Evolutionary conservation across 2,888 invertebrate genomes (phyloP), one percentile per base, ranked within the genome.

Genomic region (Hesperia comma): DNA sequence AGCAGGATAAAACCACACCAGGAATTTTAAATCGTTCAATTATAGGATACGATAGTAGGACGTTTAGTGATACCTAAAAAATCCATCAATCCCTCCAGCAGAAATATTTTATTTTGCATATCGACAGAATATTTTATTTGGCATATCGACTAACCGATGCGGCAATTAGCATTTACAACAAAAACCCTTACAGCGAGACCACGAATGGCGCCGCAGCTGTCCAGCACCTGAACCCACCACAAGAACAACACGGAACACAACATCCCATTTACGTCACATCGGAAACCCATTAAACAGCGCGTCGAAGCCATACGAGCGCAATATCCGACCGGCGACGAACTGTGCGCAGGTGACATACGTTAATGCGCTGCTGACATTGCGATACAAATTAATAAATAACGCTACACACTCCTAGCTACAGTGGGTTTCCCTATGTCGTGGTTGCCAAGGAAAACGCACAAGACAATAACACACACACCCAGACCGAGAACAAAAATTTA

Each of bases 181-280:
- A 37, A 62, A 62, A 62, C 41, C 17, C 26, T 5, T 17, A 62
- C 37, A 53, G 51, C 37, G 53, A 51, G 51, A 40, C 21, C 56
- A 26, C 37, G 19, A 19, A 49, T 49, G 19, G 17, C 5, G 19
- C 49, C 40, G 17, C 58, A 66, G 58, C 51, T 41, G 60, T 53
- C 54, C 26, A 26, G 74, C 83, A 85, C 80, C 82, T 83, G 82
- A 73, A 73, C 67, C 56, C 63, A 56, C 53, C 40, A 40, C 15
- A 15, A 55, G 53, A 66, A 60, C 64, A 66, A 21, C 21, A n/a
- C 69, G 64, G 79, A 76, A 84, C 83, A 86, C 81, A 88, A 86
- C 87, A 85, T 84, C 79, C 83, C 86, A 88, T 88, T 90, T 88
- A 84, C 86, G 84, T 84, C 90, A 88, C 88, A 88, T 90, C 86